Evolutionary conservation across 2,113 vertebrate species (phyloP), one percentile per base, ranked within the genome.

Genomic region (Xenopus laevis): DNA sequence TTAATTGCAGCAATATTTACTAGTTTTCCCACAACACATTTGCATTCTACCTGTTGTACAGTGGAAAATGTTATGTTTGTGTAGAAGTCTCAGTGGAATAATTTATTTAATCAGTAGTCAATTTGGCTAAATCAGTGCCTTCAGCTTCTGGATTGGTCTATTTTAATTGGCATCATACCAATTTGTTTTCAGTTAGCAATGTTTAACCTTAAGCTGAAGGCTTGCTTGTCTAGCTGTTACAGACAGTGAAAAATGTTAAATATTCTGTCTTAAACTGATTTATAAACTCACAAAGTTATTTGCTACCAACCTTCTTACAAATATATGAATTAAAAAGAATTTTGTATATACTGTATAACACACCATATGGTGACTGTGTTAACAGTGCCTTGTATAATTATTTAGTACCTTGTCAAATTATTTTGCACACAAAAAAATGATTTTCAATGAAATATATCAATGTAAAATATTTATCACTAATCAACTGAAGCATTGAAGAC

Each of bases 81-180:
- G 46, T 63, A 72, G 40, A 65, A 23, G 47, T 72, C 71, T 72
- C 71, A 11, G n/a, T 23, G 62, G 71, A 62, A 72, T 72, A 65
- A 72, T 72, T 72, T 72, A 65, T 72, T 72, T 72, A 72, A 72
- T 72, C 71, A 72, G 71, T 72, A 57, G 65, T 72, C 71, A 72
- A 72, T 72, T 72, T 72, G 61, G n/a, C 62, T 72, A 72, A 65
- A 72, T 72, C 62, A 72, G 71, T 65, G n/a, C 62, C 30, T 72
- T 65, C 71, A 55, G 46, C 23, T 72, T 72, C 12, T 64, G 62
- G 50, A 65, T 65, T 65, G 71, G 62, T 64, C 61, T 65, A 13
- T 45, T 20, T 40, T 65, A 72, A 72, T 72, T 72, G 63, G 9
- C 59, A 20, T 17, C 71, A 72, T 33, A 63, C 71, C 47, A 65